Conservation (phyloP, 2,797 vertebrate species). For the Macrochelys suwanniensis region DNA sequence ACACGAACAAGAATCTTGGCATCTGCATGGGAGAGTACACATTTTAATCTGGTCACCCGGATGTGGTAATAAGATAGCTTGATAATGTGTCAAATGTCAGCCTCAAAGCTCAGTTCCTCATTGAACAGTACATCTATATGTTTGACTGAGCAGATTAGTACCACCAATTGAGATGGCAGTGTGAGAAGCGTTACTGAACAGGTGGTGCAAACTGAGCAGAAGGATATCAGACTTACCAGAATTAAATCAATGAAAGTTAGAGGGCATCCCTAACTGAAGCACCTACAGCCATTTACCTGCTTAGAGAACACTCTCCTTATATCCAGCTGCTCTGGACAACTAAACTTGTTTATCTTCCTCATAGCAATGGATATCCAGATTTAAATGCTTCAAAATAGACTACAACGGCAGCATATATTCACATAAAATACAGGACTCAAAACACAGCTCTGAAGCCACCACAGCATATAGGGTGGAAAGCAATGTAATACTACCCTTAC, state of each 20-base stretch:
- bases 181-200: constrained; percentile 60
- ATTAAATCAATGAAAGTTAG: constrained; percentile 16
- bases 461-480: fast-evolving
- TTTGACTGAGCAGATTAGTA: constrained; percentile 43
- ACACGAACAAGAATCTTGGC: constrained; percentile 20
- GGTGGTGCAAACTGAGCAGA: not conserved
- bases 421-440: not conserved
- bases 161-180: constrained; percentile 11
- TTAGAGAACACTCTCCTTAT: constrained; percentile 3
- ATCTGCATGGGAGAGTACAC: constrained; percentile 46
- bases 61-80: constrained; percentile 60
- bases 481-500: not conserved
- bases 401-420: not conserved
- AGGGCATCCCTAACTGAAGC: constrained; percentile 36
- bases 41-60: constrained; percentile 61
- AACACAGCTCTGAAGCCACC: not conserved
- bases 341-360: not conserved
- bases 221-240: constrained; percentile 4
- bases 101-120: not conserved
- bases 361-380: not conserved
- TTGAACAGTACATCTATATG: not conserved
- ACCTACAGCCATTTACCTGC: constrained; percentile 10
- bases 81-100: constrained; percentile 66
- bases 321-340: not conserved
- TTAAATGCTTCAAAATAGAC: not conserved